Conservation (phyloP, 2,797 vertebrate genomes). For the Alfaro cultratus region DNA sequence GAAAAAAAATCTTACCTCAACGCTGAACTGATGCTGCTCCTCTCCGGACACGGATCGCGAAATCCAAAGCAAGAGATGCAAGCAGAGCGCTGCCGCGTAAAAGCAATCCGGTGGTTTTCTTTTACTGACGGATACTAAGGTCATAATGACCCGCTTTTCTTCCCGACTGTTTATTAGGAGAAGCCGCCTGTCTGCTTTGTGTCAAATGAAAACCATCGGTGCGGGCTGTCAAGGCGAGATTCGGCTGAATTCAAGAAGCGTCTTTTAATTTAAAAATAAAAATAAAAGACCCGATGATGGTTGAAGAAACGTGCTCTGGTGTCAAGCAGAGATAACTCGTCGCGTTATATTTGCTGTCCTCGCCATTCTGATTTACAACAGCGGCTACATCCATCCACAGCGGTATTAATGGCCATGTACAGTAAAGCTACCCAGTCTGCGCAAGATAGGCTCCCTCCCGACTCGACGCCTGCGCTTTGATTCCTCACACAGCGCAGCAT, state of each 20-base stretch:
- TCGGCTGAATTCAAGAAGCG: conserved; percentile 34
- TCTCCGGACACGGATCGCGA: conserved; percentile 89
- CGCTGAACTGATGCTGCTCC: conserved; percentile 93
- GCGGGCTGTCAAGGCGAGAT: conserved; percentile 63
- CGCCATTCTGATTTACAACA: conserved; percentile 78
- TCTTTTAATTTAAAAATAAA: conserved; percentile 15
- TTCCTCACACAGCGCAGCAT: conserved; percentile 74
- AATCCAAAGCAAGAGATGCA: conserved; percentile 92
- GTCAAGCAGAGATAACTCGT: conserved; percentile 67
- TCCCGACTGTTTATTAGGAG: conserved; percentile 72
- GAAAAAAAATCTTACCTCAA: conserved; percentile 92
- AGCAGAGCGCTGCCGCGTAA: conserved; percentile 87
- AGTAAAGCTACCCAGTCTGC: conserved; percentile 70
- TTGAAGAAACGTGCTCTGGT: conserved; percentile 39
- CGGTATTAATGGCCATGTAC: conserved; percentile 81
- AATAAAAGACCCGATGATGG: conserved; percentile 52
- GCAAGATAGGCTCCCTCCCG: conserved; percentile 72
- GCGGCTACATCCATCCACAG: conserved; percentile 73
- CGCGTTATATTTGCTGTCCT: conserved; percentile 64
- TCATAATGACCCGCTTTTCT: conserved; percentile 89
- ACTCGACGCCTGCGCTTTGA: conserved; percentile 84
- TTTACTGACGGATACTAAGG: conserved; percentile 86
- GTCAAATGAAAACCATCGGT: conserved; percentile 74
- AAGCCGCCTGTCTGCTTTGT: conserved; percentile 75
- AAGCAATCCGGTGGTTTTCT: conserved; percentile 89